These are phyloP conservation scores for Knipowitschia caucasica DNA, from an alignment of 2,797 vertebrate genomes.

Conservation along the genomic window DNA sequence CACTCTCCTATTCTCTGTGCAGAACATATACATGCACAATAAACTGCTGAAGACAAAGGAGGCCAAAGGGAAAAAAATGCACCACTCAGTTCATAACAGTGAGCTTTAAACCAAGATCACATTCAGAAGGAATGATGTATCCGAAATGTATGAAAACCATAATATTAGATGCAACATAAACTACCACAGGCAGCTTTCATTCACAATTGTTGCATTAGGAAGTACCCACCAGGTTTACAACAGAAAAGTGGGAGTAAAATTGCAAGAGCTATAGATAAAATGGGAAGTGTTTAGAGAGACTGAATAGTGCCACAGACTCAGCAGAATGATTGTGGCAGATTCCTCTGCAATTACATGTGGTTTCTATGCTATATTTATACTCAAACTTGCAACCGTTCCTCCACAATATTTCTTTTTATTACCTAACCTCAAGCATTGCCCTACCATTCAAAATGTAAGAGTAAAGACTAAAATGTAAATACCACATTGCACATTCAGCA, in stretches of 20 bases:
- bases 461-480: background rate
- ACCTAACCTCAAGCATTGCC: constrained; percentile 33
- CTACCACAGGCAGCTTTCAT: constrained; percentile 37
- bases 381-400: constrained; percentile 27
- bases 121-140: constrained; percentile 50
- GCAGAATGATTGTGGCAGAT: constrained; percentile 47
- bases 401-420: constrained; percentile 24
- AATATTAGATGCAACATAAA: constrained; percentile 46
- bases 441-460: background rate
- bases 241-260: constrained; percentile 42
- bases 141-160: constrained; percentile 51
- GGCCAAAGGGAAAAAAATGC: constrained; percentile 46
- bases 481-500: background rate
- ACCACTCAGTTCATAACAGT: constrained; percentile 37
- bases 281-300: constrained; percentile 41
- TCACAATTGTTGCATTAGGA: constrained; percentile 26
- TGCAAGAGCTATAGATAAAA: constrained; percentile 34
- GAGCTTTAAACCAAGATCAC: constrained; percentile 47
- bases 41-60: constrained; percentile 30
- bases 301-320: constrained; percentile 40
- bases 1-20: constrained; percentile 20
- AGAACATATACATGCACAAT: constrained; percentile 13
- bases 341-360: constrained; percentile 66
- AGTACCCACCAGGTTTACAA: constrained; percentile 29
- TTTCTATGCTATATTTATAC: constrained; percentile 65